Conservation (phyloP, 1,140 invertebrate genomes). For the Triops cancriformis region DNA sequence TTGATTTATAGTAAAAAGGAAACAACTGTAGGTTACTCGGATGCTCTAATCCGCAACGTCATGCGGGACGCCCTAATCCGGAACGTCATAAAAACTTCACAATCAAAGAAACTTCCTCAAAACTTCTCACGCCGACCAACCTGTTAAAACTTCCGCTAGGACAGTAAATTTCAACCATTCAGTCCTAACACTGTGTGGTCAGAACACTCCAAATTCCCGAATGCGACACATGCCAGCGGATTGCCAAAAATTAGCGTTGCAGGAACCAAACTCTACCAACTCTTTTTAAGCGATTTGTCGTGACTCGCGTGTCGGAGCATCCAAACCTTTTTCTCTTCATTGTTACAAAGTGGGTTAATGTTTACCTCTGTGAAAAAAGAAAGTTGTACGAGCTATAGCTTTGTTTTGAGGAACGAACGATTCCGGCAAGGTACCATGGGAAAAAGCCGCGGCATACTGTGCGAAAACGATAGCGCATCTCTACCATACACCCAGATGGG, state of each 20-base stretch:
- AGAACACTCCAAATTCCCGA: not conserved
- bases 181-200: not conserved
- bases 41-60: not conserved
- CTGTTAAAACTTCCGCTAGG: not conserved
- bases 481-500: not conserved
- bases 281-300: not conserved
- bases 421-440: not conserved
- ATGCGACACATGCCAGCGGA: no score
- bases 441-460: not conserved
- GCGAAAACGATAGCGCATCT: not conserved
- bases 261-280: not conserved
- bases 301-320: not conserved
- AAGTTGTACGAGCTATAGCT: not conserved
- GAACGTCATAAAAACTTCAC: not conserved
- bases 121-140: not conserved
- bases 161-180: not conserved
- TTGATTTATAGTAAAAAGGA: not conserved
- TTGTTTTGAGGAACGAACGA: not conserved
- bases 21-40: not conserved
- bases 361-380: not conserved
- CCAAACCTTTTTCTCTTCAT: not conserved
- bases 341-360: not conserved
- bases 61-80: not conserved
- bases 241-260: not conserved
- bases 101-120: not conserved